phyloP scores from a whole-genome alignment of 1,140 invertebrate genomes.

The Agrypnia vestita region DNA sequence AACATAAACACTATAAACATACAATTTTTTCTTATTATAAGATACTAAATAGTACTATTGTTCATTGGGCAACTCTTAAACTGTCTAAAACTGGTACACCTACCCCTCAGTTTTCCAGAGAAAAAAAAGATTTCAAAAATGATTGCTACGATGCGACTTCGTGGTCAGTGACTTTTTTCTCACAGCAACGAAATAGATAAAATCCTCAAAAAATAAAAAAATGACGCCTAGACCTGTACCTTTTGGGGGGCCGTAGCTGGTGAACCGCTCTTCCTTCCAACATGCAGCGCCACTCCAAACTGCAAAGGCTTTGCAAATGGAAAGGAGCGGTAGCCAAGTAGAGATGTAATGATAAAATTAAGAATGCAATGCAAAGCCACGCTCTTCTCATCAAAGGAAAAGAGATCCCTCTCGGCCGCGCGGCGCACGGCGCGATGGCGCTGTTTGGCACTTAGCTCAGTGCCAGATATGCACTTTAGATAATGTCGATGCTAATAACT shows the following conservation, averaged over 20 bases:
- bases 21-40: too few species aligned
- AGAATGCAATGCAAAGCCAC: conserved; percentile 61
- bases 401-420: conserved; percentile 40
- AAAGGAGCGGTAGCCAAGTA: conserved; percentile 32
- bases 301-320: conserved; percentile 44
- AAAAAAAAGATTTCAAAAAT: too few species aligned
- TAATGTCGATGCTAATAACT: conserved; percentile 43
- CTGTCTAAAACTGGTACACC: too few species aligned
- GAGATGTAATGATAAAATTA: conserved; percentile 62
- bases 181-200: neutral
- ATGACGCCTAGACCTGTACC: conserved; percentile 5
- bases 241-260: conserved; percentile 16
- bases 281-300: conserved; percentile 23
- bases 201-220: conserved; percentile 1
- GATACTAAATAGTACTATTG: too few species aligned
- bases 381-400: conserved; percentile 58
- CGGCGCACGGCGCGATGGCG: conserved; percentile 40
- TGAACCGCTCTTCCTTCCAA: neutral
- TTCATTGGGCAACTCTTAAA: too few species aligned
- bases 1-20: too few species aligned
- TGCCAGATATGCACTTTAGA: conserved; percentile 48
- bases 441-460: conserved; percentile 32
- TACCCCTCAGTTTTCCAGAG: too few species aligned
- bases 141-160: too few species aligned
- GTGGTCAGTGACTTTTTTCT: too few species aligned